Percentiles rank a stretch among this genome's conserved stretches.
These are phyloP conservation scores for Ectropis grisescens DNA, from an alignment of 1,140 invertebrate genomes.

Conservation along the genomic window DNA sequence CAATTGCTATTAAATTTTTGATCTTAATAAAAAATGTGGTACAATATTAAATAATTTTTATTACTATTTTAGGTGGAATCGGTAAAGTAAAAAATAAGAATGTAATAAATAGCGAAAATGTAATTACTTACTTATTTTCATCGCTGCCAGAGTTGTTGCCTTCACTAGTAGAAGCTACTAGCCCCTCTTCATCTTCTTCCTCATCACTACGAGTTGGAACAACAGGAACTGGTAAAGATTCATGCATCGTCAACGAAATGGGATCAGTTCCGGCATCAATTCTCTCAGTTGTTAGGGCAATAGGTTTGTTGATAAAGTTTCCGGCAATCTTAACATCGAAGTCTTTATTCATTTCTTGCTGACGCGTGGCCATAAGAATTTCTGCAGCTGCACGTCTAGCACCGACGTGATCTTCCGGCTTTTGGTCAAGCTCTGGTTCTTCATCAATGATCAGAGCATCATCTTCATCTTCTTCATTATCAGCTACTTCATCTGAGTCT, in stretches of 20 bases:
- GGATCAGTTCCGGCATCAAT: conserved; percentile 68
- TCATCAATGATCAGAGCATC: conserved; percentile 80
- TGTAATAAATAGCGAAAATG: too few relatives aligned
- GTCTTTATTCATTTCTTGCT: conserved; percentile 58
- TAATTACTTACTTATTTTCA: conserved; percentile 77
- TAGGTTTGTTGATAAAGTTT: conserved; percentile 59
- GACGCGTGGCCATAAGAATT: conserved; percentile 61
- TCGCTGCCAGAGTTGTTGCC: conserved; percentile 87
- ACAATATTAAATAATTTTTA: too few relatives aligned
- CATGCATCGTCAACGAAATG: conserved; percentile 15
- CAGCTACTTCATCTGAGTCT: conserved; percentile 71
- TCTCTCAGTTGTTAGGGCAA: conserved; percentile 82
- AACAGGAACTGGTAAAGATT: conserved; percentile 35
- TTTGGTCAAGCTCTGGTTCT: conserved; percentile 42
- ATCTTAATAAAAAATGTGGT: too few relatives aligned
- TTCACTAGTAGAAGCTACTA: conserved; percentile 81
- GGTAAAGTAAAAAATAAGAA: too few relatives aligned
- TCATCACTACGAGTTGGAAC: conserved; percentile 59
- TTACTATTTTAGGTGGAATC: too few relatives aligned
- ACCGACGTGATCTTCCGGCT: conserved; percentile 57
- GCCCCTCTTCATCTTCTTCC: conserved; percentile 81
- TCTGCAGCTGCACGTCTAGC: conserved; percentile 69
- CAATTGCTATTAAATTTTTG: too few relatives aligned
- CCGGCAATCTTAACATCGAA: conserved; percentile 67
- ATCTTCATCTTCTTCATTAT: conserved; percentile 77